Percentiles rank a stretch among this genome's conserved stretches.
Conservation (phyloP, 1,140 invertebrate species). For the Drosophila biarmipes region DNA sequence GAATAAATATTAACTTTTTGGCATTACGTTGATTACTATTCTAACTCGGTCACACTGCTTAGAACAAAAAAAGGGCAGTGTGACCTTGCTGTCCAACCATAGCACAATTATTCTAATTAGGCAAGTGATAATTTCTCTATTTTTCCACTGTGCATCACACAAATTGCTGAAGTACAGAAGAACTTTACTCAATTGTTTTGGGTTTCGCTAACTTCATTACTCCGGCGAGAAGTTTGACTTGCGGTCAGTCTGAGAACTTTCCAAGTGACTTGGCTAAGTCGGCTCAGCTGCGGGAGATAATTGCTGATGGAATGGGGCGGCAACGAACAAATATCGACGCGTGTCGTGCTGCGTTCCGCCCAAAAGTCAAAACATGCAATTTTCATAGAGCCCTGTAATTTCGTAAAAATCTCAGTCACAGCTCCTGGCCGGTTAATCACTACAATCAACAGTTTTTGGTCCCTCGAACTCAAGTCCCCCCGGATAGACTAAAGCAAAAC, state of each 20-base stretch:
- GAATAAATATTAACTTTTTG: neutral
- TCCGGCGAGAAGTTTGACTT: slow-evolving; percentile 26
- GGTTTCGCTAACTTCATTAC: slow-evolving; percentile 64
- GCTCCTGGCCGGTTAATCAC: slow-evolving; percentile 67
- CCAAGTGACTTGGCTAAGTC: slow-evolving; percentile 77
- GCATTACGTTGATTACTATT: neutral
- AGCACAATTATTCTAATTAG: neutral
- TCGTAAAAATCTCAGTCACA: slow-evolving; percentile 58
- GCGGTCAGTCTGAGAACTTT: slow-evolving; percentile 61
- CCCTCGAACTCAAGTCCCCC: slow-evolving; percentile 7
- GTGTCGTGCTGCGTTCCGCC: slow-evolving; percentile 38
- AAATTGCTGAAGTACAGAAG: slow-evolving; percentile 9
- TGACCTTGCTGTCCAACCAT: neutral
- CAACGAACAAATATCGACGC: slow-evolving; percentile 38
- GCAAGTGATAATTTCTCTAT: neutral
- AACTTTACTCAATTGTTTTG: slow-evolving; percentile 51
- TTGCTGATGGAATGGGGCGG: slow-evolving; percentile 18
- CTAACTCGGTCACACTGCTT: neutral
- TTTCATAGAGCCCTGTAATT: slow-evolving; percentile 66
- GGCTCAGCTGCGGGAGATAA: slow-evolving; percentile 61
- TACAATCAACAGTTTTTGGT: slow-evolving; percentile 76
- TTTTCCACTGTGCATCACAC: neutral
- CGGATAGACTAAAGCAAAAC: slow-evolving; percentile 42
- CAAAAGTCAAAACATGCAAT: slow-evolving; percentile 77
- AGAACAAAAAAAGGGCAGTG: neutral